A percentile compares a stretch with the other conserved stretches of the same genome.
Conservation (phyloP, 2,113 vertebrate genomes). For the Pituophis catenifer region DNA sequence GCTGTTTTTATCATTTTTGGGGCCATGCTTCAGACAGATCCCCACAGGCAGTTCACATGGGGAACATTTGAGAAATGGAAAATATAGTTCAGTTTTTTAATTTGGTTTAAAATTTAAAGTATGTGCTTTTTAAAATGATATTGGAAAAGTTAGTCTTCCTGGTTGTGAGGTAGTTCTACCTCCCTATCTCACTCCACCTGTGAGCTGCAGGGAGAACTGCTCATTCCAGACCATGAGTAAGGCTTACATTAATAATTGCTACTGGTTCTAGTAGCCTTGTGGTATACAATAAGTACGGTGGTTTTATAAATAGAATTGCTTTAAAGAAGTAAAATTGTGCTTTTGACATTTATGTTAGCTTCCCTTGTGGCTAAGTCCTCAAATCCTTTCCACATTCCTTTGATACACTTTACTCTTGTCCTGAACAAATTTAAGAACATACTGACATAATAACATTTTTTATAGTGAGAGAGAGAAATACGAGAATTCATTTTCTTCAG, state of each 20-base stretch:
- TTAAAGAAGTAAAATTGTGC: slow-evolving; percentile 18
- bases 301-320: not conserved
- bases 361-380: not conserved
- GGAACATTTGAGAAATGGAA: not conserved
- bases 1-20: not conserved
- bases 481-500: not conserved
- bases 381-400: not conserved
- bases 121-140: not conserved
- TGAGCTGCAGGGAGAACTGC: not conserved
- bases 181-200: not conserved
- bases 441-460: not conserved
- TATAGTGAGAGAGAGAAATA: not conserved
- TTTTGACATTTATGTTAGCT: slow-evolving; percentile 6
- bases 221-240: not conserved
- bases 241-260: not conserved
- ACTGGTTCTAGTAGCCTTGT: not conserved
- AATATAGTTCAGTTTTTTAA: not conserved
- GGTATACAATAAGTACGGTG: not conserved
- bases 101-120: not conserved
- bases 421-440: not conserved
- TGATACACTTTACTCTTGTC: not conserved
- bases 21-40: not conserved
- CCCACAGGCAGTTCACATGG: not conserved
- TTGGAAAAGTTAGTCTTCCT: not conserved
- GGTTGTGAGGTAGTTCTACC: slow-evolving; percentile 15